phyloP scores from a whole-genome alignment of 1,140 invertebrate genomes.

The Atopsyche davidsoni region DNA sequence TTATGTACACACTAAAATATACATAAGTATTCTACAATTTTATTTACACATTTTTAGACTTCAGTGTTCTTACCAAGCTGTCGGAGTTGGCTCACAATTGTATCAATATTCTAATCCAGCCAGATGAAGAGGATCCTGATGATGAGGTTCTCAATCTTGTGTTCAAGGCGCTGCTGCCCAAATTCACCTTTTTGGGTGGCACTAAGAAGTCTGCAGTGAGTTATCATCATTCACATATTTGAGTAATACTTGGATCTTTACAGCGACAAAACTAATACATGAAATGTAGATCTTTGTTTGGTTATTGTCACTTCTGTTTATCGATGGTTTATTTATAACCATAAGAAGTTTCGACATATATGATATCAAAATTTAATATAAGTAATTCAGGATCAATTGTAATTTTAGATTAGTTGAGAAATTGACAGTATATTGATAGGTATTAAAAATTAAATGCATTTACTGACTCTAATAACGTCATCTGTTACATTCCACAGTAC shows the following conservation, averaged over 20 bases:
- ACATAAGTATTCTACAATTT: constrained; percentile 1
- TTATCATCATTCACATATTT: neutral
- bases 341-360: no score
- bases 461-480: no score
- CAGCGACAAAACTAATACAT: no score
- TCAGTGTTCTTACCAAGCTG: neutral
- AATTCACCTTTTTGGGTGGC: constrained; percentile 6
- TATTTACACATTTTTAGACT: constrained; percentile 6
- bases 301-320: no score
- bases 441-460: no score
- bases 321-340: no score
- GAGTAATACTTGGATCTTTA: no score
- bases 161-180: constrained; percentile 16
- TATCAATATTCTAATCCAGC: constrained; percentile 9
- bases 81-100: neutral
- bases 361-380: no score
- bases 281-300: no score
- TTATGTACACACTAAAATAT: constrained; percentile 2
- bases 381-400: no score
- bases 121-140: constrained; percentile 9
- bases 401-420: no score
- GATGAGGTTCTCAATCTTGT: constrained; percentile 5
- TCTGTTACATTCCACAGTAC: no score
- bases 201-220: constrained; percentile 10
- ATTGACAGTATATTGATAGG: constrained; percentile 2